These are phyloP conservation scores for Platanista minor DNA, from an alignment of 2,113 vertebrate species.

Conservation along the genomic window DNA sequence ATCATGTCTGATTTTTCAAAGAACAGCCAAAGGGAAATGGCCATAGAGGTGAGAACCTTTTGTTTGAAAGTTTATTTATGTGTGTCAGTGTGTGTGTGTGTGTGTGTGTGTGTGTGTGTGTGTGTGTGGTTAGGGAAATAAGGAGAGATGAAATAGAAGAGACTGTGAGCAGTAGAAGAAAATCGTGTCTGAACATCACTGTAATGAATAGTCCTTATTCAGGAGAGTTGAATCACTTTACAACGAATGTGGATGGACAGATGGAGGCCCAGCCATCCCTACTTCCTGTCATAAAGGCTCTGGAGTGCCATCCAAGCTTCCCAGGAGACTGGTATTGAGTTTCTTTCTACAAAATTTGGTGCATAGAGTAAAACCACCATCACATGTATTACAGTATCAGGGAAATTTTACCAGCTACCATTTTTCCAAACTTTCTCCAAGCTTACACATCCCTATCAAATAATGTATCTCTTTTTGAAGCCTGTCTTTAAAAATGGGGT, in stretches of 20 bases:
- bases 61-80: neutral
- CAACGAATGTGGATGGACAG: neutral
- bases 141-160: neutral
- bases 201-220: neutral
- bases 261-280: neutral
- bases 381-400: neutral
- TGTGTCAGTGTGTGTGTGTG: neutral
- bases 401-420: neutral
- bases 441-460: neutral
- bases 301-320: neutral
- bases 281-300: neutral
- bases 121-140: neutral
- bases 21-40: neutral
- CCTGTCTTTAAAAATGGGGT: neutral
- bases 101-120: neutral
- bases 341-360: neutral
- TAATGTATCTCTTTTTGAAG: neutral
- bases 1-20: neutral
- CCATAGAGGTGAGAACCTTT: neutral
- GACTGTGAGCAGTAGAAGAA: neutral
- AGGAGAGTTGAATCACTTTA: neutral
- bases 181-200: neutral
- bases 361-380: neutral
- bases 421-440: neutral
- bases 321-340: neutral